Evolutionary conservation across 2,797 vertebrate species (phyloP), one percentile per base, ranked within the genome.

Genomic region (Carcharodon carcharias): DNA sequence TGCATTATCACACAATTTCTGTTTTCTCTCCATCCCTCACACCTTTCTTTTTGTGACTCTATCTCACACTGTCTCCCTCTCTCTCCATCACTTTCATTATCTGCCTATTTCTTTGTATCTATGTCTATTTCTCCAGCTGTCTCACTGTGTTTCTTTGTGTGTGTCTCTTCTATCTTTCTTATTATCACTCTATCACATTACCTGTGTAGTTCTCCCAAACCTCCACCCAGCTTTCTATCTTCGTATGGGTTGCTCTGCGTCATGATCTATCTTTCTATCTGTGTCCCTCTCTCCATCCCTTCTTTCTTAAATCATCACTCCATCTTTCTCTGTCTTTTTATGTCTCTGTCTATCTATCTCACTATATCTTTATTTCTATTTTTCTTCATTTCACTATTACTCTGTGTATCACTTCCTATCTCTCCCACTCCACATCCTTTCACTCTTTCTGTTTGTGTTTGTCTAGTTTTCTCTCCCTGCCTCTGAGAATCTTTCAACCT

Each of bases 71-170:
- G 23, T 63, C 58, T 92, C 56, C 1, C 35, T 92, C 31, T 35
- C 89, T 65, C 91, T 65, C 61, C 16, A 9, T 63, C 88, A 56
- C 26, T 40, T 50, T 45, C 23, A 97, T 96, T 97, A 97, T 98
- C 97, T 97, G 96, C 97, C 96, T 82, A 87, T 97, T 12, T 77
- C 31, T 77, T 77, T 77, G 35, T 82, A n/a, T 77, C 16, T 31
- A 31, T 73, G 71, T 8, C 26, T 31, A 1, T 73, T 73, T 73
- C 77, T 40, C n/a, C 4, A 5, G 4, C 77, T 40, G 4, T 1
- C 3, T 82, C n/a, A 73, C 5, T 73, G 28, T 21, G n/a, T 82
- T 18, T 82, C 77, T 4, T 82, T 45, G 18, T 18, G 31, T 14
- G 71, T 35, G 28, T n/a, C 71, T 77, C 31, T 91, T 18, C 56